Base-by-base conservation (phyloP, 1,140 invertebrate species). In the Andricus grossulariae region DNA sequence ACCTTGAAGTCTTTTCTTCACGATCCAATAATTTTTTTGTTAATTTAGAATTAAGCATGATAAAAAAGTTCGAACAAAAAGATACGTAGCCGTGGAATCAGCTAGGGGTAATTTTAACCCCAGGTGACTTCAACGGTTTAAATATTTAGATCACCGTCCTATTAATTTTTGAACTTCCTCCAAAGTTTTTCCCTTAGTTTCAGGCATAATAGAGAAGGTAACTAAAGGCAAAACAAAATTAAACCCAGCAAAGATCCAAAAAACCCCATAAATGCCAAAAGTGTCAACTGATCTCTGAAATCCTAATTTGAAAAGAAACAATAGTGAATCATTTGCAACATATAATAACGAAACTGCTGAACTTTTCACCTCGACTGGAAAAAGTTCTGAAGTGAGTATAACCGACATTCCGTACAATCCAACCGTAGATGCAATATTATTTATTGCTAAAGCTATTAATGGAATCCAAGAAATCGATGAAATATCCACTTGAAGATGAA, bases 241-340 rank as follows among this genome's bases (percentile, higher is more conserved):
- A 57, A 94, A 88, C 2, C 92, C 90, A 12, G 95, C 91, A 88
- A 96, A 96, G 25, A 94, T 86, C 93, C 94, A 95, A 87, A 95
- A 95, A 3, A 93, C 93, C 18, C 91, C 93, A 80, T 95, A 93
- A 52, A 93, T 92, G 7, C 93, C 93, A 15, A 95, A 91, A 73
- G 84, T 85, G 3, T 86, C 81, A 77, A 92, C 92, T n/a, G 95
- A 81, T 0, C 92, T 81, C 50, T 90, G 84, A 84, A 93, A 95
- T 49, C 91, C 88, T 50, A 93, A 91, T 5, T 94, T 93, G 15
- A 95, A 91, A 15, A 94, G 72, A 84, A 95, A 95, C 1, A 93
- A 91, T 19, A 93, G 92, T 50, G 93, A 82, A 0, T 92, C 91
- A 51, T 92, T 92, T 16, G 88, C 79, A 39, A 90, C 84, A 8